Evolutionary conservation across 1,140 invertebrate genomes (phyloP).

Genomic region (Macrotrachela quadricornifera): DNA sequence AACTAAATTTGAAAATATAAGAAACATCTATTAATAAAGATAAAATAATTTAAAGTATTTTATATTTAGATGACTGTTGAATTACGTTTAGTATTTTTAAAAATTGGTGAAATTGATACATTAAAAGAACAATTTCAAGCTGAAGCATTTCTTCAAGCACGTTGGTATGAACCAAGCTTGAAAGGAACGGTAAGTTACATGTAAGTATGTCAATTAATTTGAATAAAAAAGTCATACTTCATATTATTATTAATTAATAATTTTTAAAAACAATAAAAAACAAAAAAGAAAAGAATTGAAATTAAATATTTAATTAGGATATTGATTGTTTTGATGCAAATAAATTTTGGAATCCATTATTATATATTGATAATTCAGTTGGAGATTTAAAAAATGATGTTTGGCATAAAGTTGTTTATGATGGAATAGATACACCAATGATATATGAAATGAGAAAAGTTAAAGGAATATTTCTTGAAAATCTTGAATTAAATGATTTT

Average conservation of each 20-base stretch:
- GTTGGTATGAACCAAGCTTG: constrained; percentile 1
- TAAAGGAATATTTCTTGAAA: constrained; percentile 7
- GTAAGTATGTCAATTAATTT: not conserved
- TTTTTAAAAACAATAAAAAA: no score
- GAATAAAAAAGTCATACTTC: no score
- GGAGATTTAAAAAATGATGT: constrained; percentile 2
- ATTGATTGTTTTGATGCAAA: not conserved
- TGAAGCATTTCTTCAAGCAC: constrained; percentile 10
- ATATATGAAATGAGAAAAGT: constrained; percentile 8
- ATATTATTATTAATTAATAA: no score
- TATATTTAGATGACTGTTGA: not conserved
- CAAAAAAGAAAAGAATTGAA: no score
- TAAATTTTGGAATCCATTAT: not conserved
- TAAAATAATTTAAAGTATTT: no score
- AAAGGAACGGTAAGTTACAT: no score
- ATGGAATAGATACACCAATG: not conserved
- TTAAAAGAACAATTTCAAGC: constrained; percentile 11
- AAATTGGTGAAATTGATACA: constrained; percentile 12
- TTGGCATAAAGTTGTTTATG: not conserved
- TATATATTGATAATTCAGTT: not conserved
- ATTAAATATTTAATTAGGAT: not conserved
- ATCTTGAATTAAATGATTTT: constrained; percentile 6
- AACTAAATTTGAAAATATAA: no score
- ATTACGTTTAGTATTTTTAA: constrained; percentile 8
- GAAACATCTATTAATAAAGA: no score